These are phyloP conservation scores for Triplophysa tibetana DNA, from an alignment of 2,113 vertebrate species.

Conservation along the genomic window DNA sequence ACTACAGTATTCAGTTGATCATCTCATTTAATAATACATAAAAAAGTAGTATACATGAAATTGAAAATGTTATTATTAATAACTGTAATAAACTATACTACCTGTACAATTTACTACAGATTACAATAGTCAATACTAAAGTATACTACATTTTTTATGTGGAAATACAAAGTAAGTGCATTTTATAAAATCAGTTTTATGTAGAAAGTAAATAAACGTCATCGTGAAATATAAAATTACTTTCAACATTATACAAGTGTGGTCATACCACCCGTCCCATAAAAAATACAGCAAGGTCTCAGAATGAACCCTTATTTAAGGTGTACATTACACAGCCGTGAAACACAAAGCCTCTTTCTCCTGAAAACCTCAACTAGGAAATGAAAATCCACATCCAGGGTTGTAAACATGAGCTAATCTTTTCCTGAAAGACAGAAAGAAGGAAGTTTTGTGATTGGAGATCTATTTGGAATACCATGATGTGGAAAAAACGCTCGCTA, in stretches of 20 bases:
- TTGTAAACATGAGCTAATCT: conserved; percentile 38
- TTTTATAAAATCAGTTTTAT: too few species aligned
- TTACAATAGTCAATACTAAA: too few species aligned
- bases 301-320: conserved; percentile 33
- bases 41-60: too few species aligned
- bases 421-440: conserved; percentile 31
- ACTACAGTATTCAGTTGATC: too few species aligned
- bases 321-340: conserved; percentile 2
- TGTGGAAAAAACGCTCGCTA: not conserved
- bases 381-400: conserved; percentile 30
- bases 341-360: conserved; percentile 39
- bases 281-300: conserved; percentile 10
- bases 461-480: conserved; percentile 8
- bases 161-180: not conserved
- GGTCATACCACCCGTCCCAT: not conserved
- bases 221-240: not conserved
- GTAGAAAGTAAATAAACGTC: not conserved
- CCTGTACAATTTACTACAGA: too few species aligned
- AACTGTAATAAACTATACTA: too few species aligned
- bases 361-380: conserved; percentile 28
- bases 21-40: too few species aligned
- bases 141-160: too few species aligned
- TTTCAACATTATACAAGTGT: not conserved
- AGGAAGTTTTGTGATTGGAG: conserved; percentile 27
- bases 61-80: too few species aligned